These are phyloP conservation scores for Vireo altiloquus DNA, from an alignment of 2,113 vertebrate genomes.

Conservation along the genomic window DNA sequence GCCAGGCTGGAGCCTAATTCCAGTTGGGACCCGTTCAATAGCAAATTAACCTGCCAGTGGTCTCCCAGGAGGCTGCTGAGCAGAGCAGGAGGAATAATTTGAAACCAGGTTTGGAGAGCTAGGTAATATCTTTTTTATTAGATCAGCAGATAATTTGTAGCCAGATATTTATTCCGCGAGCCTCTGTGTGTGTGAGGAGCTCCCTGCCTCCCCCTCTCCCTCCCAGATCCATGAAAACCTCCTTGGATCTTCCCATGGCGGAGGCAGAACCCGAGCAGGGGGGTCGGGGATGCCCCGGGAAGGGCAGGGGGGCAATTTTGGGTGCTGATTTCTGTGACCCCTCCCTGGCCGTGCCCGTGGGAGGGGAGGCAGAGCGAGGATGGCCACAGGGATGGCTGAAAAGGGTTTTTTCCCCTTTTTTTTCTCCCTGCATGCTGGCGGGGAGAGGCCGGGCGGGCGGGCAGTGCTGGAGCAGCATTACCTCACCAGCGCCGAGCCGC, in stretches of 20 bases:
- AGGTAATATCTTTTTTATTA: conserved; percentile 66
- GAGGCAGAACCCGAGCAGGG: not conserved
- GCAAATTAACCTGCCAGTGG: conserved; percentile 65
- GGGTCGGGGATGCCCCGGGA: accelerated
- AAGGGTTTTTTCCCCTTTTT: accelerated
- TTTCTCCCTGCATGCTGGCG: not conserved
- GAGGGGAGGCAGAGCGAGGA: not conserved
- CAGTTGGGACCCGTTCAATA: conserved; percentile 57
- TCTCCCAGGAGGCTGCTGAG: conserved; percentile 50
- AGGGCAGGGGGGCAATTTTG: accelerated
- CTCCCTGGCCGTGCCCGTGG: accelerated
- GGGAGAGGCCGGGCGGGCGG: not conserved
- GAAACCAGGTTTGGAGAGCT: conserved; percentile 48
- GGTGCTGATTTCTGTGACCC: not conserved
- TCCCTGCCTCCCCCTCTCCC: not conserved
- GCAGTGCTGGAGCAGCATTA: conserved; percentile 14
- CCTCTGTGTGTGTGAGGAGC: not conserved
- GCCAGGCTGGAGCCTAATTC: conserved; percentile 45
- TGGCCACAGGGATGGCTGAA: not conserved
- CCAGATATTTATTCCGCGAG: conserved; percentile 25
- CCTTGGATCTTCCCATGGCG: accelerated
- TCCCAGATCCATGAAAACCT: not conserved
- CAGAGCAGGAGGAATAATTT: conserved; percentile 46
- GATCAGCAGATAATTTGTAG: conserved; percentile 58
- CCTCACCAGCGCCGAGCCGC: conserved; percentile 1